Conservation (phyloP, 2,888 invertebrate genomes). For the Pantelozetes paolii region DNA sequence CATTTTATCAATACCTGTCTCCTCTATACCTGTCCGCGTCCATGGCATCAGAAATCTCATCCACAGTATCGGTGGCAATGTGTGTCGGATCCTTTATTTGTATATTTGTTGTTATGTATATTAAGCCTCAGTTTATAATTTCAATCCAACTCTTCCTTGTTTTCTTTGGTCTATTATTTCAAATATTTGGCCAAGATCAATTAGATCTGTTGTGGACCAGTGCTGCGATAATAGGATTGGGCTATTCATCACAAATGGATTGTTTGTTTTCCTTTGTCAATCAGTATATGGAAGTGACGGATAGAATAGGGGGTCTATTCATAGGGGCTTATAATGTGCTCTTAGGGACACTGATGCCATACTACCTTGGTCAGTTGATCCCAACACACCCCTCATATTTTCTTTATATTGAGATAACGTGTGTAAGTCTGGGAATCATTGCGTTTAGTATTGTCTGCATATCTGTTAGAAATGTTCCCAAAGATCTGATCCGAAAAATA, state of each 20-base stretch:
- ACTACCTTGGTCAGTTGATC: too few relatives aligned
- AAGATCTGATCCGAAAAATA: too few relatives aligned
- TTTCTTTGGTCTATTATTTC: not conserved
- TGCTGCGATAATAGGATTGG: constrained; percentile 1
- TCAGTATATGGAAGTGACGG: constrained; percentile 28
- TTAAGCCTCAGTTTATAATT: constrained; percentile 33
- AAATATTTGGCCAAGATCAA: not conserved
- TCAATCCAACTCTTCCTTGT: constrained; percentile 6
- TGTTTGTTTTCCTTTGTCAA: constrained; percentile 27
- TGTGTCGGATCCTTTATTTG: not conserved
- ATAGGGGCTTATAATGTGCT: constrained; percentile 23
- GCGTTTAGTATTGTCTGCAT: too few relatives aligned
- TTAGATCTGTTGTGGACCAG: not conserved
- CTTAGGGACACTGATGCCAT: not conserved
- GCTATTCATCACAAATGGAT: constrained; percentile 28
- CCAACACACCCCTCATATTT: too few relatives aligned
- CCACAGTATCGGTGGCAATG: not conserved
- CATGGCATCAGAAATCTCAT: not conserved
- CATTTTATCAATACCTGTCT: constrained; percentile 29
- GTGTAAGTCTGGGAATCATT: too few relatives aligned
- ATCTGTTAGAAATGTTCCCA: too few relatives aligned
- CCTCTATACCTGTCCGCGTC: not conserved
- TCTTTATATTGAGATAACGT: too few relatives aligned
- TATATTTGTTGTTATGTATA: constrained; percentile 28
- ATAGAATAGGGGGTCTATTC: constrained; percentile 23